A percentile compares a stretch with the other conserved stretches of the same genome.
phyloP scores from a whole-genome alignment of 1,140 invertebrate genomes.

The Lordiphosa mommai region DNA sequence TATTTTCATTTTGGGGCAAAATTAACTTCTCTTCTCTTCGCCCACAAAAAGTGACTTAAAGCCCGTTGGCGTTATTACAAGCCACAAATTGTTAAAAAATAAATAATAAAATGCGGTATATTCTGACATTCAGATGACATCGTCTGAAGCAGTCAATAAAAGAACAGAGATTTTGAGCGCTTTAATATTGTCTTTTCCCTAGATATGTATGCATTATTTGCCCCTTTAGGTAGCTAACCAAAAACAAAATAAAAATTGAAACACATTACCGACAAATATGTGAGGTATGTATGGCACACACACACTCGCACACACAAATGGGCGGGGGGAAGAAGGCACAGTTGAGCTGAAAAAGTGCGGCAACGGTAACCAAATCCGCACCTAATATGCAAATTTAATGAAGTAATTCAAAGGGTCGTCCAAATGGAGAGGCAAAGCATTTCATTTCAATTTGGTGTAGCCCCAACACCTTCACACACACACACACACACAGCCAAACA shows the following conservation, averaged over 20 bases:
- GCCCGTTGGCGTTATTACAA: no score
- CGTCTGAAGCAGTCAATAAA: no score
- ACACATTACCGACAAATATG: slow-evolving; percentile 6
- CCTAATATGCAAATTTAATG: slow-evolving; percentile 78
- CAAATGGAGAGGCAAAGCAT: slow-evolving; percentile 7
- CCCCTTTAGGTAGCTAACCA: slow-evolving; percentile 42
- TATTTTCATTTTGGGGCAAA: no score
- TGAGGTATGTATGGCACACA: background rate
- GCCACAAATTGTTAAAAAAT: no score
- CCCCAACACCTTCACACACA: slow-evolving; percentile 39
- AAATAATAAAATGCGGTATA: no score
- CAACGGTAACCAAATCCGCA: slow-evolving; percentile 65
- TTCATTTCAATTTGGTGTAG: slow-evolving; percentile 61
- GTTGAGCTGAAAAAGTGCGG: slow-evolving; percentile 49
- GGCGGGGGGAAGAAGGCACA: background rate
- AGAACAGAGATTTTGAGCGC: no score
- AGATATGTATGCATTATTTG: slow-evolving; percentile 3
- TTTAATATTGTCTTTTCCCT: no score
- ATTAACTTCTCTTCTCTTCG: no score
- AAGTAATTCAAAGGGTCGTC: slow-evolving; percentile 72
- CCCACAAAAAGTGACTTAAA: no score
- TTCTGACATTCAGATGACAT: no score
- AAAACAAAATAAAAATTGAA: slow-evolving; percentile 7
- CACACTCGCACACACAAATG: background rate
- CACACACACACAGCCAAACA: slow-evolving; percentile 1